Evolutionary conservation across 2,113 vertebrate genomes (phyloP), one percentile per base, ranked within the genome.

Genomic region (Ploceus nigricollis): DNA sequence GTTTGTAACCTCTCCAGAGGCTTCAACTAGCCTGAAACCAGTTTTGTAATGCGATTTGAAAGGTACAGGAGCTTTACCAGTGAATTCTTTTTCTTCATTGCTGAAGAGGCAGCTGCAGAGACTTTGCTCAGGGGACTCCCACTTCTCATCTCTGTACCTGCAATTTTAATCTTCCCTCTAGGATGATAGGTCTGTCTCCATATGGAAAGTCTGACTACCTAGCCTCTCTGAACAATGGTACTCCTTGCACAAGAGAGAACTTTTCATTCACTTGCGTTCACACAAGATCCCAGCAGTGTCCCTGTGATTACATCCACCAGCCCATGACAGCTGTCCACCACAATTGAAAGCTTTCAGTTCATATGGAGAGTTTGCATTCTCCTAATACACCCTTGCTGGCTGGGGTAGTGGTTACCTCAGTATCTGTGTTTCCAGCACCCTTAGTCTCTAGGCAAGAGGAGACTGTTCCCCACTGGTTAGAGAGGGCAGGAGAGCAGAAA

Each of bases 81-180:
- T 88, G 53, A 96, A 64, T 92, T 89, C 4, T 39, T 94, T 85
- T 89, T 82, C 73, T 94, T 87, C 88, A 21, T 60, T 82, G 87
- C 76, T 84, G 69, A 79, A 90, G 92, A 94, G 95, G 90, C 94
- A 94, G 94, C 76, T 88, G 90, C 96, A 96, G 96, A 95, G 88
- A 90, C 93, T 91, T 97, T 87, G 88, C 97, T 97, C 97, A 97
- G 96, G 97, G 95, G 94, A 96, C 83, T 94, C 90, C 78, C 66
- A 84, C 89, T 96, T 93, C 72, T 95, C 83, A 76, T 86, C 91
- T 95, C 94, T 82, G 91, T 95, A 80, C 69, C 87, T 96, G 89
- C 91, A 79, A 68, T 39, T 60, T 58, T 47, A 33, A 63, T 58
- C 50, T 87, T 57, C 81, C 89, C 90, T 70, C 14, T 45, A 68